Percentiles rank a stretch among this genome's conserved stretches.
These are phyloP conservation scores for Gallinago stenura DNA, from an alignment of 2,797 vertebrate genomes.

Conservation along the genomic window DNA sequence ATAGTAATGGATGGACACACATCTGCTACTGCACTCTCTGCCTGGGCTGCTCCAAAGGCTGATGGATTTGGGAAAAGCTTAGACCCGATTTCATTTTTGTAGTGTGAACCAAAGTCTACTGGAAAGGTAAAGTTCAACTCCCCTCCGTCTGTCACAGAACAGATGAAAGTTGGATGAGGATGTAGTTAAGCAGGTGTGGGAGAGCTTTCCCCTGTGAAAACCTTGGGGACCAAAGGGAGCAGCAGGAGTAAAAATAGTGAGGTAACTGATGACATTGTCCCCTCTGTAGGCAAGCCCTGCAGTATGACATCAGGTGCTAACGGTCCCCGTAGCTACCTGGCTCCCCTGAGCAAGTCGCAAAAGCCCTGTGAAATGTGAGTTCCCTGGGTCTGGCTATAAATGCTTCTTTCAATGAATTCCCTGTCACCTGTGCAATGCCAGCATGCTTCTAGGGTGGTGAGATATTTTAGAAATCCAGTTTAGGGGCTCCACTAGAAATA, in stretches of 20 bases:
- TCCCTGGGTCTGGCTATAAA: accelerated
- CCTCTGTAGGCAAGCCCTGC: background rate
- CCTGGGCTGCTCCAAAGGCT: background rate
- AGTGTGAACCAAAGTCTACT: background rate
- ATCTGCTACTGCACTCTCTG: background rate
- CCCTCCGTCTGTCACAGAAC: background rate
- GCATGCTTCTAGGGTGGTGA: background rate
- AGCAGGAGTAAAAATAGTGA: background rate
- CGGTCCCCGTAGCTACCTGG: background rate
- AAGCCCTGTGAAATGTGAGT: accelerated
- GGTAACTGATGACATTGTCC: background rate
- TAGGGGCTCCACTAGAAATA: background rate
- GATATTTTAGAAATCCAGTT: background rate
- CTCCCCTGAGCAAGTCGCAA: background rate
- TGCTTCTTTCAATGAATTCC: background rate
- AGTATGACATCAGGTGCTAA: background rate
- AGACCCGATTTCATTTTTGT: background rate
- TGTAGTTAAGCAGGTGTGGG: background rate
- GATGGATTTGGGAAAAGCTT: background rate
- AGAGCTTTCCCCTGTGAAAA: background rate
- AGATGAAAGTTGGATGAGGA: background rate
- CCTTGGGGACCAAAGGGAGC: background rate
- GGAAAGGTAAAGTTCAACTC: background rate
- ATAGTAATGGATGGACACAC: background rate
- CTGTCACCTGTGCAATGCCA: background rate